phyloP scores from a whole-genome alignment of 2,797 vertebrate species.

The Scarus forsteni region DNA sequence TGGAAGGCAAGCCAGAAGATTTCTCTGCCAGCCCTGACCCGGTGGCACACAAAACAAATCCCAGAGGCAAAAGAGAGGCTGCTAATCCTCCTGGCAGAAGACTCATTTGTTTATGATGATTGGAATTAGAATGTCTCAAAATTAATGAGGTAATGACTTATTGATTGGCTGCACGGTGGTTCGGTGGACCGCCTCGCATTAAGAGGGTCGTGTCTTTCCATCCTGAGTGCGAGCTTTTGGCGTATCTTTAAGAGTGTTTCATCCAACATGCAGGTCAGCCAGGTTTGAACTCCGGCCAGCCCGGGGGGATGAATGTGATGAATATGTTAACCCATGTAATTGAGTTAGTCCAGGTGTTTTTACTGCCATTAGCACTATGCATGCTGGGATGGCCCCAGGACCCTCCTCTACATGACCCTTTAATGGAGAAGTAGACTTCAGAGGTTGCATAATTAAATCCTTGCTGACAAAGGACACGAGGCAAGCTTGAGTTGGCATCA shows the following conservation, averaged over 20 bases:
- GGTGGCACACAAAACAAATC: slow-evolving; percentile 22
- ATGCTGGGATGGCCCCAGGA: background rate
- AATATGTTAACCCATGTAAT: slow-evolving; percentile 8
- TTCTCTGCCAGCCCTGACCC: slow-evolving; percentile 36
- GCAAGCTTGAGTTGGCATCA: too few species aligned
- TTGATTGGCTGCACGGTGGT: slow-evolving; percentile 31
- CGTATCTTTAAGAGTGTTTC: slow-evolving; percentile 6
- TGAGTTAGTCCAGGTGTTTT: background rate
- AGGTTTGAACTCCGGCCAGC: slow-evolving; percentile 10
- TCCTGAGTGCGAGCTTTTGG: slow-evolving; percentile 10
- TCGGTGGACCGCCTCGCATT: slow-evolving; percentile 17
- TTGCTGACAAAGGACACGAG: background rate
- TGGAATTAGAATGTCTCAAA: slow-evolving; percentile 40
- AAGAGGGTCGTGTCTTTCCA: slow-evolving; percentile 7
- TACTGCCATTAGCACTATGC: background rate
- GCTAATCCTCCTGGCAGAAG: slow-evolving; percentile 22
- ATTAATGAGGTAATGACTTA: slow-evolving; percentile 56
- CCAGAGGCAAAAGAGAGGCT: slow-evolving; percentile 1
- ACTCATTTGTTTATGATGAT: slow-evolving; percentile 48
- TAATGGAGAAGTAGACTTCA: background rate
- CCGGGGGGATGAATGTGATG: background rate
- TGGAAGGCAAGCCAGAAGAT: slow-evolving; percentile 20
- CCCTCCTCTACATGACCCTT: background rate
- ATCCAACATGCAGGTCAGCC: slow-evolving; percentile 5
- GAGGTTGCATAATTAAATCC: background rate